Evolutionary conservation across 2,113 vertebrate species (phyloP).

Genomic region (Manacus vitellinus): DNA sequence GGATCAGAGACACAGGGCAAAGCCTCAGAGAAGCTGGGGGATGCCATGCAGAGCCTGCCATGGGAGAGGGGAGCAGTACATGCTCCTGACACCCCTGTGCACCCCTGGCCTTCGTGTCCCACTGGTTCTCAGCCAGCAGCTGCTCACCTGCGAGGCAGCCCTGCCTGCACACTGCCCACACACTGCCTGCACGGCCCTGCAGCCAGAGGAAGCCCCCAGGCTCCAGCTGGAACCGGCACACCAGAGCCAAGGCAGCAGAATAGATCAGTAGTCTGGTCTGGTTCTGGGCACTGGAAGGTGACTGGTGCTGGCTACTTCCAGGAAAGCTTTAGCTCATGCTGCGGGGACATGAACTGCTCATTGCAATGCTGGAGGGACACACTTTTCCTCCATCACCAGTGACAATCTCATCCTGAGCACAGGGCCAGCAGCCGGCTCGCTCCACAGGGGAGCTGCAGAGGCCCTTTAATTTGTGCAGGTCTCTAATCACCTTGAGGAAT

Average conservation of each 20-base stretch:
- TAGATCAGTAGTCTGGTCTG: neutral
- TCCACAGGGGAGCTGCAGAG: neutral
- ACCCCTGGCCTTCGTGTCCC: rapidly evolving
- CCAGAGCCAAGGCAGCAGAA: neutral
- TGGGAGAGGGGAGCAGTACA: neutral
- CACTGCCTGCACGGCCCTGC: neutral
- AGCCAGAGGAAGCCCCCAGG: neutral
- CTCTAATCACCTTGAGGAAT: constrained; percentile 38
- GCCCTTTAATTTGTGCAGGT: neutral
- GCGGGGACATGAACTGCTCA: neutral
- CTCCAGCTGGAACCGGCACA: neutral
- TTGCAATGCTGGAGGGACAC: neutral
- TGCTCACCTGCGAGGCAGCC: neutral
- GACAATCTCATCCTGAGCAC: neutral
- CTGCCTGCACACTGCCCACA: neutral
- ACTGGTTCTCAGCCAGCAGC: neutral
- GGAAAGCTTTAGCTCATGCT: neutral
- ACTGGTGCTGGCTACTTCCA: neutral
- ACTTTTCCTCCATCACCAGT: neutral
- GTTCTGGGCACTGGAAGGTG: neutral
- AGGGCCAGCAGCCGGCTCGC: neutral
- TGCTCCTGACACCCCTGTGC: neutral
- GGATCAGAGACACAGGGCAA: neutral
- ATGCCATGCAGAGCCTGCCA: rapidly evolving
- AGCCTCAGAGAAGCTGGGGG: neutral